Evolutionary conservation across 2,888 invertebrate species (phyloP), one percentile per base, ranked within the genome.

Genomic region (Nemapogon koenigi): DNA sequence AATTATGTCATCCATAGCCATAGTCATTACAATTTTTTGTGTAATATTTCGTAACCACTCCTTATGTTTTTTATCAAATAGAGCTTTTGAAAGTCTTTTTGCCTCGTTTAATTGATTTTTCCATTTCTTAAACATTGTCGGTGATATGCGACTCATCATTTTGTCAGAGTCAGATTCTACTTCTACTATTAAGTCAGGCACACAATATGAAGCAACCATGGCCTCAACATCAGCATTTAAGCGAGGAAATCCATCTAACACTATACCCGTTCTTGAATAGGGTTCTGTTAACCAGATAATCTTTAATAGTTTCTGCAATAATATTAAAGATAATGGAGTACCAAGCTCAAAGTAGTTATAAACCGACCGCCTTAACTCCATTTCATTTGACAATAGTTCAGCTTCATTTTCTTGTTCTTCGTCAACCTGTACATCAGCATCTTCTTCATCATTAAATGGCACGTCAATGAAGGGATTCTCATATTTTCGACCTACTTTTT

Each of bases 221-320:
- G 75, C 66, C 44, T 82, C 70, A 2, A 83, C 53, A 54, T 87
- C 86, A 35, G 62, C 58, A 4, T 72, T 55, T 41, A 81, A 56
- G 53, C 70, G 81, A 6, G 87, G 87, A 61, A 83, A 87, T 37
- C 83, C 84, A 54, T 86, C 84, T 26, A 87, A 53, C 27, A 86
- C 65, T 51, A 86, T 69, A 3, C 86, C 85, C 13, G 57, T 61
- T 3, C 54, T 49, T 14, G 55, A 58, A 50, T 67, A 79, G 0
- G 84, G 82, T 35, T 72, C 55, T 35, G 75, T 53, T 49, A 78
- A 80, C 85, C 84, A 86, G 17, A 81, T 59, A 18, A 59, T 65
- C 16, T 57, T 57, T 18, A 83, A 48, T 22, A 82, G 46, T 46
- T 67, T 67, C 40, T 69, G 63, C 47, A 82, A 53, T 11, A 82